phyloP scores from a whole-genome alignment of 1,140 invertebrate genomes.

The Heliconius melpomene region DNA sequence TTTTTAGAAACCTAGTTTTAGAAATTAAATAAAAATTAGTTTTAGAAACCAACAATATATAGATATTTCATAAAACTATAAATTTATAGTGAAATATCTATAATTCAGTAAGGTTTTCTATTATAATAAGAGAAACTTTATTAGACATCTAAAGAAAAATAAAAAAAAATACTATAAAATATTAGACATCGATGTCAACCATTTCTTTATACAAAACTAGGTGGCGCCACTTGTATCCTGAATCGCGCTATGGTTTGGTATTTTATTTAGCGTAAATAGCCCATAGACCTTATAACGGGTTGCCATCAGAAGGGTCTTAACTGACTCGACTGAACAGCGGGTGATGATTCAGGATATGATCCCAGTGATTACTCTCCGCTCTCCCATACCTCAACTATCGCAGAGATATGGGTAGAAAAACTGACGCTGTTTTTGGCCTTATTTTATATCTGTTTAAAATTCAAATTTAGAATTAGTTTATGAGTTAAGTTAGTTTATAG shows the following conservation, averaged over 20 bases:
- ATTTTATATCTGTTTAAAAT: not conserved
- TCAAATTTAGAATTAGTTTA: too few relatives aligned
- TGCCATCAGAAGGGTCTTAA: constrained; percentile 5
- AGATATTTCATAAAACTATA: too few relatives aligned
- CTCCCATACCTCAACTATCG: not conserved
- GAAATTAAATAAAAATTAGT: too few relatives aligned
- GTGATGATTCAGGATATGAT: not conserved
- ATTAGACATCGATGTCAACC: not conserved
- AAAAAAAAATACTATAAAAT: too few relatives aligned
- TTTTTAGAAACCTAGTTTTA: too few relatives aligned
- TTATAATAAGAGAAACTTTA: not conserved
- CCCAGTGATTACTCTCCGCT: not conserved
- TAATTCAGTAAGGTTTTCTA: not conserved
- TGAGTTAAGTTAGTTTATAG: too few relatives aligned
- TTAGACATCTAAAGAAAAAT: too few relatives aligned
- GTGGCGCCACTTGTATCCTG: not conserved
- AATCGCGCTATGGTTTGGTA: not conserved
- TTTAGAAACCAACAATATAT: too few relatives aligned
- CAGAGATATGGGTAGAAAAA: not conserved
- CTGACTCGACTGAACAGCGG: constrained; percentile 7
- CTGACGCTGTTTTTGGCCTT: constrained; percentile 2
- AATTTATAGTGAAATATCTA: too few relatives aligned
- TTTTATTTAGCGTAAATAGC: not conserved
- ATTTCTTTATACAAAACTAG: not conserved
- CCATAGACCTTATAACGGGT: not conserved